Percentiles rank a stretch among this genome's conserved stretches.
phyloP scores from a whole-genome alignment of 37 sponge, comb jelly and placozoan genomes.

The Axinella damicornis region DNA sequence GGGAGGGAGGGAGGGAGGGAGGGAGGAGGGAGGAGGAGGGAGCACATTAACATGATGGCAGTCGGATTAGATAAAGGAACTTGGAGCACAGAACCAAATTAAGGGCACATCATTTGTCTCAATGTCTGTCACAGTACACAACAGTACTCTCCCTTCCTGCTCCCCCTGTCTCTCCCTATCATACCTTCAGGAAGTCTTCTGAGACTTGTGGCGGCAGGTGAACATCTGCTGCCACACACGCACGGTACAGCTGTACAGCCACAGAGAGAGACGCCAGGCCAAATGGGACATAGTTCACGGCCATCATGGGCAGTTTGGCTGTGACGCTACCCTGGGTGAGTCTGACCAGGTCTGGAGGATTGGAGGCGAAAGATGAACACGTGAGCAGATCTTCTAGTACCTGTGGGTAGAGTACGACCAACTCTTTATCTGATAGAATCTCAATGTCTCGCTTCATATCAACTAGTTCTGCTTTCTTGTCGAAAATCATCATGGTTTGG shows the following conservation, averaged over 20 bases:
- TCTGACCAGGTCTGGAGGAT: slow-evolving; percentile 10
- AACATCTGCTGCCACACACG: slow-evolving; percentile 22
- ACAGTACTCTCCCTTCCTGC: too few relatives aligned
- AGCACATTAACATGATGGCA: too few relatives aligned
- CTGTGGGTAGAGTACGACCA: slow-evolving; percentile 15
- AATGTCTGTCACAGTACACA: too few relatives aligned
- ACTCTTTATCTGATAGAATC: neutral
- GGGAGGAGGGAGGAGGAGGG: too few relatives aligned
- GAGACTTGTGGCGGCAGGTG: neutral
- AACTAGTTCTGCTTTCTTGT: slow-evolving; percentile 1
- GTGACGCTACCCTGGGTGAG: neutral
- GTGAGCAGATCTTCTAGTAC: slow-evolving; percentile 47
- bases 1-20: neutral
- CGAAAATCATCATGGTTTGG: slow-evolving; percentile 4
- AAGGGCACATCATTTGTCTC: too few relatives aligned
- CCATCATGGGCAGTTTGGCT: slow-evolving; percentile 10
- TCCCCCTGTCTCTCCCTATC: too few relatives aligned
- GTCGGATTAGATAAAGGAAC: too few relatives aligned
- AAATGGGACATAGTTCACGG: slow-evolving; percentile 60
- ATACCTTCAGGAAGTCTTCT: slow-evolving; percentile 44
- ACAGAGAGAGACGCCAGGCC: slow-evolving; percentile 28
- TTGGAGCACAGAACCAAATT: too few relatives aligned
- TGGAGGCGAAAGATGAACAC: slow-evolving; percentile 16
- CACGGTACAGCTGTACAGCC: slow-evolving; percentile 48
- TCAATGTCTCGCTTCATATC: slow-evolving; percentile 5